Conservation (phyloP, 2,797 vertebrate species). For the Coreius guichenoti region DNA sequence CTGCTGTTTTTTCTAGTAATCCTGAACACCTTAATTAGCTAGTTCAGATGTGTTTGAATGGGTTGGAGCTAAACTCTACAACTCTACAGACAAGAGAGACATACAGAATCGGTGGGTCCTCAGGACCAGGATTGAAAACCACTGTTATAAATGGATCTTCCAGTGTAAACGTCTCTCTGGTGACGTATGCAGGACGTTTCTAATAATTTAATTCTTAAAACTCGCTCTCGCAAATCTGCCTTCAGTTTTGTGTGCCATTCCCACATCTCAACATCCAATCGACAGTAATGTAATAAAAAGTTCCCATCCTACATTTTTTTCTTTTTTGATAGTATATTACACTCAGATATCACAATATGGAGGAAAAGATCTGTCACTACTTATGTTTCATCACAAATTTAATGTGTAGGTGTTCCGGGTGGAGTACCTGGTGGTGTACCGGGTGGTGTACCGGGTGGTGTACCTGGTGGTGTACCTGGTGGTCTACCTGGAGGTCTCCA, state of each 20-base stretch:
- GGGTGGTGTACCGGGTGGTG: not conserved
- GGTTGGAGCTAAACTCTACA: not conserved
- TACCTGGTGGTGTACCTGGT: conserved; percentile 37
- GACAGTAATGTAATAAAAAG: not conserved
- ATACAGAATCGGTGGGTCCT: not conserved
- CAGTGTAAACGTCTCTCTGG: not conserved
- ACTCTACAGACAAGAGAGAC: not conserved
- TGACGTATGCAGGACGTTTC: not conserved
- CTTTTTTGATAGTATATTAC: not conserved
- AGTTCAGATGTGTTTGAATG: not conserved
- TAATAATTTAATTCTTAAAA: not conserved
- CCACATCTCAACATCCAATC: not conserved
- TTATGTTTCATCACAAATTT: not conserved
- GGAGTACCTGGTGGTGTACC: not conserved
- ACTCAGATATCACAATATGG: not conserved
- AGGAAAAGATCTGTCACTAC: not conserved
- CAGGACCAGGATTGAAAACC: not conserved
- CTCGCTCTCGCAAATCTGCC: not conserved
- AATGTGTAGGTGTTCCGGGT: conserved; percentile 11
- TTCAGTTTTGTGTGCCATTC: not conserved
- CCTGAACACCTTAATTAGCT: not conserved
- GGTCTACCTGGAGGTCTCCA: conserved; percentile 10
- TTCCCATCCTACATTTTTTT: not conserved
- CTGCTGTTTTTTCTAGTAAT: not conserved
- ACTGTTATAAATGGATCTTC: not conserved